Base-by-base conservation (phyloP, 2,113 vertebrate species). In the Balaeniceps rex region DNA sequence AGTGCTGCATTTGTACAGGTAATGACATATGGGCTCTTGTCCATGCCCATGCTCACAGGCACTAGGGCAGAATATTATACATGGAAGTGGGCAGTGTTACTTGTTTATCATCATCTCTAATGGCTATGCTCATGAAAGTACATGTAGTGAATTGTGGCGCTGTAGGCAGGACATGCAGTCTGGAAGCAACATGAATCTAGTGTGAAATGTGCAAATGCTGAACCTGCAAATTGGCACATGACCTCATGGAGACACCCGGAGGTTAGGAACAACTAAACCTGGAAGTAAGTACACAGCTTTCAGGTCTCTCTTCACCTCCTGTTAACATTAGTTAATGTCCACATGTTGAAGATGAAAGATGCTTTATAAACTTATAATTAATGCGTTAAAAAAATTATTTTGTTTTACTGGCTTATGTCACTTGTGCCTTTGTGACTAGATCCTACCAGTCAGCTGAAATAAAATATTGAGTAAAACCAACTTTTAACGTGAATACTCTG, bases 1-100 rank as follows among this genome's bases (percentile, higher is more conserved):
- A 54, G 23, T 26, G 18, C 15, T 72, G 7, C 19, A 12, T 83
- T 93, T 83, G 31, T 83, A n/a, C 10, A 46, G 12, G 15, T 44
- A 10, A 21, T 52, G 38, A 40, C 4, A 23, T 4, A 2, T 3
- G 29, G 2, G 0, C 2, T 55, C 57, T 69, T 70, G 42, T 60
- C 38, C 17, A 28, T n/a, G 8, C 18, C 33, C 11, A 31, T 0
- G 0, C 11, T 68, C 42, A 19, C 3, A 87, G 36, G 8, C 28
- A 33, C 10, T 54, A 47, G 15, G 23, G 24, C 16, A 82, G 38
- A 78, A 63, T 47, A n/a, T 40, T 86, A 51, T 10, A 46, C 8
- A 22, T 28, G 10, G 38, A 51, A 86, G 7, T 11, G 11, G 46
- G 14, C 18, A 33, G 3, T 13, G 42, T 36, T 33, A 29, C 17